Percentiles rank a stretch among this genome's conserved stretches.
These are phyloP conservation scores for Shinisaurus crocodilurus DNA, from an alignment of 2,113 vertebrate genomes.

Conservation along the genomic window DNA sequence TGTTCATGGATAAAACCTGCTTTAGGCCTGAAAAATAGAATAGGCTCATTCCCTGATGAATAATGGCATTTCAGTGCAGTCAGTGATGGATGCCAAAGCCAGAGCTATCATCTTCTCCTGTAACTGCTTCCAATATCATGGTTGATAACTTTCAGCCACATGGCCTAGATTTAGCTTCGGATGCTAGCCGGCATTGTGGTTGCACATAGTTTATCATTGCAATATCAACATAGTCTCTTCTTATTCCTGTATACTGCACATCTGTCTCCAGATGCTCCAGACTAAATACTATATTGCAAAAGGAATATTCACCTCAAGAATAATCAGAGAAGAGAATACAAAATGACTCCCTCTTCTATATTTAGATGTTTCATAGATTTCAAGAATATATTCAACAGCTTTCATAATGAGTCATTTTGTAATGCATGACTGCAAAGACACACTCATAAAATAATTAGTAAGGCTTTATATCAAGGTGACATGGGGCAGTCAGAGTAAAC, in stretches of 20 bases:
- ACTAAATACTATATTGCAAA: slow-evolving; percentile 30
- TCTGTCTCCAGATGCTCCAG: not conserved
- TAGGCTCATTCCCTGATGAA: slow-evolving; percentile 1
- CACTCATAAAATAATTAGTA: not conserved
- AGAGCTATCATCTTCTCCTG: slow-evolving; percentile 12
- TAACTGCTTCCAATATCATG: slow-evolving; percentile 25
- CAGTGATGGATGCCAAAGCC: slow-evolving; percentile 10
- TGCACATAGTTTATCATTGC: not conserved
- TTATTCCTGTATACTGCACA: not conserved
- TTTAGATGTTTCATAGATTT: not conserved
- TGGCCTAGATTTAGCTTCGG: not conserved
- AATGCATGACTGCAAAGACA: not conserved
- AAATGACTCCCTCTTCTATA: not conserved
- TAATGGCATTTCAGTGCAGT: slow-evolving; percentile 1
- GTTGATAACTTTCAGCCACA: not conserved
- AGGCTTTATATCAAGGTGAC: not conserved
- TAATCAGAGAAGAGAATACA: not conserved
- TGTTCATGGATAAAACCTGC: not conserved
- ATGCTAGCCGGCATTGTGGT: not conserved
- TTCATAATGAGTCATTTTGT: slow-evolving; percentile 3
- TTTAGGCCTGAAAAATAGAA: not conserved
- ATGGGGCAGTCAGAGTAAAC: not conserved
- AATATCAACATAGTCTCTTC: rapidly evolving
- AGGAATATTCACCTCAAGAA: not conserved
- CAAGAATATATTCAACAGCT: not conserved